Evolutionary conservation across 1,140 invertebrate species (phyloP).

Genomic region (Leptopilina clavipes): DNA sequence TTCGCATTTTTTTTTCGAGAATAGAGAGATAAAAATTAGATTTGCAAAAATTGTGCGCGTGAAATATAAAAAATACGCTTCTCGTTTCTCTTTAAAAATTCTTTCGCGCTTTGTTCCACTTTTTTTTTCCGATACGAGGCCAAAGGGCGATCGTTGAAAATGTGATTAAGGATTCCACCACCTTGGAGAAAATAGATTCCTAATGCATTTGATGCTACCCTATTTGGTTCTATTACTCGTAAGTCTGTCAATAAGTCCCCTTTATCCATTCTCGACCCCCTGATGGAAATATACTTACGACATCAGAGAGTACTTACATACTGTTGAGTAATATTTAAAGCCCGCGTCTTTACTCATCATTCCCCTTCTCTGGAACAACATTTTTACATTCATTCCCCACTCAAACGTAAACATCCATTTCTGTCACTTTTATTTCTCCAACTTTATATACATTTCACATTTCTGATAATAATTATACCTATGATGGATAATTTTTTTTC

Average conservation of each 20-base stretch:
- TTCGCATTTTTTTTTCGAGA: not conserved
- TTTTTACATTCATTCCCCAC: no score
- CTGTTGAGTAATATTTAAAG: not conserved
- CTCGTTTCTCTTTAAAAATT: slow-evolving; percentile 4
- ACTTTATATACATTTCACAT: no score
- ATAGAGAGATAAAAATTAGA: not conserved
- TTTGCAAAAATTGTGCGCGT: slow-evolving; percentile 28
- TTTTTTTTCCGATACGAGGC: not conserved
- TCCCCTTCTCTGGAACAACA: not conserved
- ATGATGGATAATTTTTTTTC: no score
- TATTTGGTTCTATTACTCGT: slow-evolving; percentile 70
- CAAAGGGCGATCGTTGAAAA: slow-evolving; percentile 56
- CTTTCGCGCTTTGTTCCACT: slow-evolving; percentile 15
- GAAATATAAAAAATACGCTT: not conserved
- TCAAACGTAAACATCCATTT: no score
- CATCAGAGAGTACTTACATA: slow-evolving; percentile 48
- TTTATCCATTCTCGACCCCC: slow-evolving; percentile 61
- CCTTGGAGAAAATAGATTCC: slow-evolving; percentile 69
- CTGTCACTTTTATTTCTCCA: no score
- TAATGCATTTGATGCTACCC: slow-evolving; percentile 69
- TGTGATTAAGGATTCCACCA: slow-evolving; percentile 68
- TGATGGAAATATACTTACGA: slow-evolving; percentile 63
- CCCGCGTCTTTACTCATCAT: not conserved
- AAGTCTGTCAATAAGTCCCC: slow-evolving; percentile 63
- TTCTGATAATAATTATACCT: no score